Percentiles rank a stretch among this genome's conserved stretches.
Conservation (phyloP, 1,140 invertebrate species). For the Drosophila tani region DNA sequence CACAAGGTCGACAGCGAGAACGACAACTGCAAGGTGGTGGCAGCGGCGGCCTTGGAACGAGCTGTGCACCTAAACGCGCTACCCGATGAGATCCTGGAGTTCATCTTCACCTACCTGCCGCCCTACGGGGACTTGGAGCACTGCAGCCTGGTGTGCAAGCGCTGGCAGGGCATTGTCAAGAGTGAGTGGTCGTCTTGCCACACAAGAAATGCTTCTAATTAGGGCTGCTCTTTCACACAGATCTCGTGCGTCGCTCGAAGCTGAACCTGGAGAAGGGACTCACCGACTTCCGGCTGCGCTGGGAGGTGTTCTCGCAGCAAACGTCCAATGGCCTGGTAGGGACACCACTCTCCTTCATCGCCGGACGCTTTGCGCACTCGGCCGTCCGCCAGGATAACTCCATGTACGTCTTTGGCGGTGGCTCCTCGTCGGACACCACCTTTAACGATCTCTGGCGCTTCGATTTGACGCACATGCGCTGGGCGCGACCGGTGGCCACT, state of each 20-base stretch:
- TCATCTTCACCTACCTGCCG: slow-evolving; percentile 94
- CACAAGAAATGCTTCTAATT: neutral
- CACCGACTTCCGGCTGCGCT: slow-evolving; percentile 72
- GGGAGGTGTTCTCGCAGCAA: slow-evolving; percentile 75
- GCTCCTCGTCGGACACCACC: slow-evolving; percentile 96
- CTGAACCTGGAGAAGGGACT: slow-evolving; percentile 79
- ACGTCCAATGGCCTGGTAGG: slow-evolving; percentile 36
- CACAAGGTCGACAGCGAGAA: slow-evolving; percentile 49
- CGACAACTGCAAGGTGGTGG: slow-evolving; percentile 43
- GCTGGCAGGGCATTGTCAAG: slow-evolving; percentile 92
- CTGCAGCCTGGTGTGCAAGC: slow-evolving; percentile 93
- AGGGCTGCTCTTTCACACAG: slow-evolving; percentile 25
- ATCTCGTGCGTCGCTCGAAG: slow-evolving; percentile 77
- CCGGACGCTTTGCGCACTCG: slow-evolving; percentile 96
- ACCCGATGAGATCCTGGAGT: slow-evolving; percentile 96
- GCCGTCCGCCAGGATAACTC: slow-evolving; percentile 93
- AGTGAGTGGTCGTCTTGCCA: slow-evolving; percentile 87
- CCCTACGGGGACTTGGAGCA: slow-evolving; percentile 95
- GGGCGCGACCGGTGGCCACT: slow-evolving; percentile 92
- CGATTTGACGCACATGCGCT: slow-evolving; percentile 93
- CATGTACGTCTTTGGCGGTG: slow-evolving; percentile 98
- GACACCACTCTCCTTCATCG: slow-evolving; percentile 88
- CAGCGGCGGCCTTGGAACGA: slow-evolving; percentile 22
- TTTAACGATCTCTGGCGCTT: slow-evolving; percentile 99
- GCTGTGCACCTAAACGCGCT: slow-evolving; percentile 86